phyloP scores from a whole-genome alignment of 2,888 invertebrate species.

The Empis stercorea region DNA sequence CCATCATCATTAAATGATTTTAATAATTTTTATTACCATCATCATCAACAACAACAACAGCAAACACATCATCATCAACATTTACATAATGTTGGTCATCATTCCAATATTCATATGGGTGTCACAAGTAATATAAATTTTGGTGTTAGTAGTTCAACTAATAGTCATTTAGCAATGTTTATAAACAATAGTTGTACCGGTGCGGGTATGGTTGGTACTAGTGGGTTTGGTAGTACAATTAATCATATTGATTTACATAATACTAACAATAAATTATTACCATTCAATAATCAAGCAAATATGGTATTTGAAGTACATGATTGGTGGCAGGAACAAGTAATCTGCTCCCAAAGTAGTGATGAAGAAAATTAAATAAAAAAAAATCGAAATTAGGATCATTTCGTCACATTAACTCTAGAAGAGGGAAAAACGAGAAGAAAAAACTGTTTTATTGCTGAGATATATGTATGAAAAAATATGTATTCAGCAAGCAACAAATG shows the following conservation, averaged over 20 bases:
- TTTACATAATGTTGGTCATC: background rate
- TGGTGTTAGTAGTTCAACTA: too few relatives aligned
- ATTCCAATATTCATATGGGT: background rate
- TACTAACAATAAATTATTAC: conserved; percentile 18
- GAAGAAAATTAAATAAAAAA: conserved; percentile 41
- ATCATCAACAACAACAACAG: background rate
- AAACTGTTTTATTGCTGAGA: too few relatives aligned
- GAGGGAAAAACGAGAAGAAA: too few relatives aligned
- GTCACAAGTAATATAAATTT: background rate
- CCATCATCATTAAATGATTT: conserved; percentile 7
- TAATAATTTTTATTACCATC: conserved; percentile 21
- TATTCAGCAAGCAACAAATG: too few relatives aligned
- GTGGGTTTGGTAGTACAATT: conserved; percentile 19
- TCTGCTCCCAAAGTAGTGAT: conserved; percentile 48
- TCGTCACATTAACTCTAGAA: too few relatives aligned
- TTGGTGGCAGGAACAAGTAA: conserved; percentile 75
- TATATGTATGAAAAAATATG: too few relatives aligned
- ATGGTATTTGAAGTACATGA: conserved; percentile 60
- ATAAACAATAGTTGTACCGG: too few relatives aligned
- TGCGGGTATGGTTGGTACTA: conserved; percentile 16
- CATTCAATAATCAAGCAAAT: conserved; percentile 33
- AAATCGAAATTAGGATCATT: too few relatives aligned
- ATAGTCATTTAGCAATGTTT: too few relatives aligned
- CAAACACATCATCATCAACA: background rate
- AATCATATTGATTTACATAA: conserved; percentile 12